Evolutionary conservation across 2,888 invertebrate genomes (phyloP), one percentile per base, ranked within the genome.

Genomic region (Lasioglossum leucozonium): DNA sequence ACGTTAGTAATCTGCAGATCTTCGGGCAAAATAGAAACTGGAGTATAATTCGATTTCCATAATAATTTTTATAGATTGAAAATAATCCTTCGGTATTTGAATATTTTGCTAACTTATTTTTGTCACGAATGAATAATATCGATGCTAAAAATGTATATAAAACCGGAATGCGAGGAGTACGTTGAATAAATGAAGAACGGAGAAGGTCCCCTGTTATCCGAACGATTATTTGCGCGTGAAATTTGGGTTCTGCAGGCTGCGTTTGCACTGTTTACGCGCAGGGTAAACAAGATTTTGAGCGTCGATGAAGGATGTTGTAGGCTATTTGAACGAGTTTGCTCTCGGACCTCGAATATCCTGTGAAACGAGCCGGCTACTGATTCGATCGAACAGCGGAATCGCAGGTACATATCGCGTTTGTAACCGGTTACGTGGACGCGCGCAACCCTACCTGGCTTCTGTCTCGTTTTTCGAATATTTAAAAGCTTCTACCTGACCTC

Each of bases 301-400:
- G 22, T 77, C 55, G 84, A 82, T 78, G 75, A 55, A 55, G 55
- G 65, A 72, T 77, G 84, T 80, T 72, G 72, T 42, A 72, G 47
- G 55, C 69, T 78, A 40, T 79, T 47, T 47, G 79, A 67, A 73
- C 78, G n/a, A 89, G 91, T 93, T 93, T 92, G 91, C 93, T 91
- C 93, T 91, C 91, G 86, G 90, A 89, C 89, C 90, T 88, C 83
- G 90, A 89, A 92, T 90, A 91, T 88, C 88, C 88, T 85, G 90
- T 92, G 91, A 93, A 94, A 92, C 91, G 91, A 91, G 86, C 85
- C 91, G 91, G 77, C 83, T 81, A 84, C 83, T 93, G 91, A 93
- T 94, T 89, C 91, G 92, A 92, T 92, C 91, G 91, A 93, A 93
- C 93, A 91, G 89, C 81, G 80, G 75, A 88, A 91, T 91, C 91